Conservation (phyloP, 1,140 invertebrate species). For the Drosophila pseudoobscura region DNA sequence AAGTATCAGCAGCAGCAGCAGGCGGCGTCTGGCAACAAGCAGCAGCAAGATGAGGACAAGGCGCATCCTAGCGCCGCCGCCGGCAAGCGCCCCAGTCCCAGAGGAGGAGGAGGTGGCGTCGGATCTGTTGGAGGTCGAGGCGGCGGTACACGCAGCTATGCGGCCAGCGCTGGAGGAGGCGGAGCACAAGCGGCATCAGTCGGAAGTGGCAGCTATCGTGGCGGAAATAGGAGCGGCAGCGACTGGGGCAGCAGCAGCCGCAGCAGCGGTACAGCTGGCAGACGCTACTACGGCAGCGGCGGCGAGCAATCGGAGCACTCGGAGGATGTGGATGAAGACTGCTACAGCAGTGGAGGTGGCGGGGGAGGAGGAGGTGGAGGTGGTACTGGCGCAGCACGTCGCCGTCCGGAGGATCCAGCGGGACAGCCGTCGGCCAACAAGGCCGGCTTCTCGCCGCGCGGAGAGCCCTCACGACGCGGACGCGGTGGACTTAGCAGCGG, state of each 20-base stretch:
- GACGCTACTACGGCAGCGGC: conserved; percentile 67
- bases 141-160: conserved; percentile 42
- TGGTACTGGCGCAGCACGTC: conserved; percentile 43
- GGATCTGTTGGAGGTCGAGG: conserved; percentile 28
- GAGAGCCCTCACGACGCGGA: conserved; percentile 91
- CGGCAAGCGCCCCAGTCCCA: conserved; percentile 77
- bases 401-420: conserved; percentile 55
- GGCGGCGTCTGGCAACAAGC: neutral
- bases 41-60: conserved; percentile 11
- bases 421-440: conserved; percentile 38
- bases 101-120: conserved; percentile 67
- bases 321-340: conserved; percentile 75
- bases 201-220: conserved; percentile 72
- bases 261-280: conserved; percentile 31
- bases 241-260: conserved; percentile 62
- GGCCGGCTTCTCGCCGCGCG: conserved; percentile 88
- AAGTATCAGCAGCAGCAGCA: conserved; percentile 17
- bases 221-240: conserved; percentile 53
- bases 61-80: conserved; percentile 6
- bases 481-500: conserved; percentile 85
- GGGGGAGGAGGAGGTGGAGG: conserved; percentile 20
- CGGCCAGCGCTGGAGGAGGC: conserved; percentile 38
- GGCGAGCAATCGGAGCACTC: conserved; percentile 76
- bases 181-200: conserved; percentile 43
- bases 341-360: conserved; percentile 56